phyloP scores from a whole-genome alignment of 2,797 vertebrate genomes.

The Pseudochromis fuscus region DNA sequence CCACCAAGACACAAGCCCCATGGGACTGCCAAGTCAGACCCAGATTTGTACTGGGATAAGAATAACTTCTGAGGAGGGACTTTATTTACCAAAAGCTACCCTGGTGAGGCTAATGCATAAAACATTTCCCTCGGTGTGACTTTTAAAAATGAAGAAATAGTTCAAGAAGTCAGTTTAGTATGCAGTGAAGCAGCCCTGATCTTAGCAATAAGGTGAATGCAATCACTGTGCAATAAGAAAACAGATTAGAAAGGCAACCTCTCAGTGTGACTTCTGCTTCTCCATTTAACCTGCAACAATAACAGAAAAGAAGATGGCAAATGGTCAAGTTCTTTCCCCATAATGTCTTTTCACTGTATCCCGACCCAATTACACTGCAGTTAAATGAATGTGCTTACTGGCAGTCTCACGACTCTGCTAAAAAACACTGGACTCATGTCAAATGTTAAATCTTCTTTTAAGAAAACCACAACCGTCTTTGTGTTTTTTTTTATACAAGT shows the following conservation, averaged over 20 bases:
- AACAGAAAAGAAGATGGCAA: not conserved
- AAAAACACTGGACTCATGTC: not conserved
- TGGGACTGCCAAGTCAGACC: slow-evolving; percentile 34
- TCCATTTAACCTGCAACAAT: not conserved
- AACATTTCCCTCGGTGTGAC: slow-evolving; percentile 19
- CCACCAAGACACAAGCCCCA: slow-evolving; percentile 48
- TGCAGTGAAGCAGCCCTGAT: slow-evolving; percentile 3
- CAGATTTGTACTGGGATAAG: slow-evolving; percentile 53
- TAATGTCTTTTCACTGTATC: not conserved
- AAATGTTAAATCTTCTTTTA: not conserved
- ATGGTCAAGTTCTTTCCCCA: not conserved
- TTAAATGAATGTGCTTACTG: not conserved
- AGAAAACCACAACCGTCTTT: not conserved
- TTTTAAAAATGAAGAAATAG: slow-evolving; percentile 20
- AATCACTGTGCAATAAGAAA: slow-evolving; percentile 5
- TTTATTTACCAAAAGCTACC: slow-evolving; percentile 43
- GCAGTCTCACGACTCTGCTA: not conserved
- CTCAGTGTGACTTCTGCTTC: not conserved
- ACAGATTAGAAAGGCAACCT: slow-evolving; percentile 5
- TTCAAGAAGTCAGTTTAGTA: slow-evolving; percentile 22
- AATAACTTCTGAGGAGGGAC: slow-evolving; percentile 51
- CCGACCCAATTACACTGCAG: not conserved
- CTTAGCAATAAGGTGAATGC: slow-evolving; percentile 3
- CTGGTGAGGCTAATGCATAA: slow-evolving; percentile 26
- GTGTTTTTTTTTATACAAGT: not conserved